These are phyloP conservation scores for Phoebastria nigripes DNA, from an alignment of 2,797 vertebrate genomes.

Conservation along the genomic window DNA sequence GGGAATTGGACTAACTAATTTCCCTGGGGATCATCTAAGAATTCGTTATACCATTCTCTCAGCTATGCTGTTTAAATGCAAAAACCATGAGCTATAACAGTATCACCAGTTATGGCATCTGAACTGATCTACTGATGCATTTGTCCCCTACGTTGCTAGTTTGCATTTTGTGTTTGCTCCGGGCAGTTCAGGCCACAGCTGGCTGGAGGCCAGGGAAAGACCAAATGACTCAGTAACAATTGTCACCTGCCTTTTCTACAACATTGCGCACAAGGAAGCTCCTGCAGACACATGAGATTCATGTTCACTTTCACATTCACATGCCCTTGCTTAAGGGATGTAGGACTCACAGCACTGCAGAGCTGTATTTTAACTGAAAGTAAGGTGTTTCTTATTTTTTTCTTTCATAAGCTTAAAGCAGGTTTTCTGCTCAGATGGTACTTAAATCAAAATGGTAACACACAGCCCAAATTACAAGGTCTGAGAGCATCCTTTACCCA, in stretches of 20 bases:
- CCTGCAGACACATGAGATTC: background rate
- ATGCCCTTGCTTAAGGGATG: background rate
- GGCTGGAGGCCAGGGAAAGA: background rate
- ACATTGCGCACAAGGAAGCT: background rate
- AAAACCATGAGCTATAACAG: background rate
- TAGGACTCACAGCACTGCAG: background rate
- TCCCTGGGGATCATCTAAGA: background rate
- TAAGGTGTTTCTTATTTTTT: background rate
- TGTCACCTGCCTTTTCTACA: background rate
- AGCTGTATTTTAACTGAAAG: background rate
- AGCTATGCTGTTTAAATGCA: background rate
- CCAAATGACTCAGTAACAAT: background rate
- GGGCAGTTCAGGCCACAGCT: background rate
- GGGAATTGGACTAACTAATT: conserved; percentile 1
- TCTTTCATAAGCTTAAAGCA: background rate
- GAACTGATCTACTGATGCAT: background rate
- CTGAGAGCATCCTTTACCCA: background rate
- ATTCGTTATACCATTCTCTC: background rate
- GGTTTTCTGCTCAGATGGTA: background rate
- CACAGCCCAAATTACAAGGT: background rate
- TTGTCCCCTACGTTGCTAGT: background rate
- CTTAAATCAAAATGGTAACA: background rate
- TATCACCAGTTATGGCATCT: background rate
- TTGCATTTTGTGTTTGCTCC: background rate
- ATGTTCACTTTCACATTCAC: background rate